Evolutionary conservation across 2,797 vertebrate genomes (phyloP).

Genomic region (Malurus splendens): DNA sequence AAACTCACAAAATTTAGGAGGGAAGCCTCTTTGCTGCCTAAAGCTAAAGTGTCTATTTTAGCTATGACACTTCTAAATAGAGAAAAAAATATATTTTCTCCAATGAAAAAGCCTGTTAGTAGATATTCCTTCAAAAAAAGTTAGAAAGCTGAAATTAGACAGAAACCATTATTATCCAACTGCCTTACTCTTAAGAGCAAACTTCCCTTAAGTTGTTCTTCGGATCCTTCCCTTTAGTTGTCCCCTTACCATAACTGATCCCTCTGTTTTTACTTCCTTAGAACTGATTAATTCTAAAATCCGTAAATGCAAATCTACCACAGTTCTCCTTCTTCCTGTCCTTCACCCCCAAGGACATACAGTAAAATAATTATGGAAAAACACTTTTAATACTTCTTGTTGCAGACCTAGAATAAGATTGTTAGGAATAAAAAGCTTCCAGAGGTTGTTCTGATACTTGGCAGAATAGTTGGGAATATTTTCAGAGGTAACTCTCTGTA

Average conservation of each 20-base stretch:
- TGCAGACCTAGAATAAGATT: not conserved
- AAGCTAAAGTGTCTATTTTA: not conserved
- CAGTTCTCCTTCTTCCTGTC: not conserved
- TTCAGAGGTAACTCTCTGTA: not conserved
- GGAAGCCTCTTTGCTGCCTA: not conserved
- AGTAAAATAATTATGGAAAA: not conserved
- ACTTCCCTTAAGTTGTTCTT: not conserved
- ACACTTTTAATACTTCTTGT: not conserved
- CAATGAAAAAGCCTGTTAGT: not conserved
- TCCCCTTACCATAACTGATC: not conserved
- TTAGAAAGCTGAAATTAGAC: not conserved
- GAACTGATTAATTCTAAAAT: not conserved
- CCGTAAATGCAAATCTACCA: not conserved
- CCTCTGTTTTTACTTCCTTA: not conserved
- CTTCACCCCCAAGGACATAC: not conserved
- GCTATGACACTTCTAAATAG: not conserved
- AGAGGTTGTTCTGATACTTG: not conserved
- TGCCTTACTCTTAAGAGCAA: not conserved
- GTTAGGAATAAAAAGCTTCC: not conserved
- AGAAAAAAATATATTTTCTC: not conserved
- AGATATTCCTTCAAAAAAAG: not conserved
- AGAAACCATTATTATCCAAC: not conserved
- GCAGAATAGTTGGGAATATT: not conserved
- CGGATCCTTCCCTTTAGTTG: not conserved
- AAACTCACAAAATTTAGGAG: conserved; percentile 14